phyloP scores from a whole-genome alignment of 2,888 invertebrate species.

The Sussaba pulchella region DNA sequence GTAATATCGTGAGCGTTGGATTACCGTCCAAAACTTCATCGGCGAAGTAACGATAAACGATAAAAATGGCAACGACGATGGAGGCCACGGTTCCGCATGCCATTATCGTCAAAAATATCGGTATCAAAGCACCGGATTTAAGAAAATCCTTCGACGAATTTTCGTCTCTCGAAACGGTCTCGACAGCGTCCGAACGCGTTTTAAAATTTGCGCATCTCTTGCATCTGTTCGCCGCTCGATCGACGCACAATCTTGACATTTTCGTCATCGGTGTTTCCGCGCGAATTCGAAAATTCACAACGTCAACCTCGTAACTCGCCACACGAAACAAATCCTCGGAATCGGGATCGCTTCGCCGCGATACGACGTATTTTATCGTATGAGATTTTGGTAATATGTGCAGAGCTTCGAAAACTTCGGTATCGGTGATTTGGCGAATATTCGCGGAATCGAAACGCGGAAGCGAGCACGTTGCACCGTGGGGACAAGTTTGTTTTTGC shows the following conservation, averaged over 20 bases:
- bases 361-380: slow-evolving; percentile 74
- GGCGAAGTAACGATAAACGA: slow-evolving; percentile 88
- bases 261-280: slow-evolving; percentile 70
- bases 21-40: slow-evolving; percentile 89
- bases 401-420: slow-evolving; percentile 77
- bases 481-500: slow-evolving; percentile 71
- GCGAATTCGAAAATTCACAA: slow-evolving; percentile 67
- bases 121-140: slow-evolving; percentile 86
- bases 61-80: slow-evolving; percentile 88
- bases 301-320: slow-evolving; percentile 73
- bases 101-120: slow-evolving; percentile 88
- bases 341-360: slow-evolving; percentile 64
- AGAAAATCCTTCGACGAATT: slow-evolving; percentile 66
- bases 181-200: slow-evolving; percentile 35
- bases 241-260: slow-evolving; percentile 75
- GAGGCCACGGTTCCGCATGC: slow-evolving; percentile 88
- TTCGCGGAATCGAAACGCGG: slow-evolving; percentile 72
- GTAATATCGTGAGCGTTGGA: slow-evolving; percentile 85
- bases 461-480: slow-evolving; percentile 69
- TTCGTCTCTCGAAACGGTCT: slow-evolving; percentile 5
- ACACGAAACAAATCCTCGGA: slow-evolving; percentile 71
- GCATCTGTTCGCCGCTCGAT: slow-evolving; percentile 73
- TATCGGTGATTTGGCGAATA: slow-evolving; percentile 71
- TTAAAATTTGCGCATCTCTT: slow-evolving; percentile 78
- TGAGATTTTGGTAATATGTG: slow-evolving; percentile 75